These are phyloP conservation scores for Tolmerus cingulatus DNA, from an alignment of 2,888 invertebrate genomes.

Conservation along the genomic window DNA sequence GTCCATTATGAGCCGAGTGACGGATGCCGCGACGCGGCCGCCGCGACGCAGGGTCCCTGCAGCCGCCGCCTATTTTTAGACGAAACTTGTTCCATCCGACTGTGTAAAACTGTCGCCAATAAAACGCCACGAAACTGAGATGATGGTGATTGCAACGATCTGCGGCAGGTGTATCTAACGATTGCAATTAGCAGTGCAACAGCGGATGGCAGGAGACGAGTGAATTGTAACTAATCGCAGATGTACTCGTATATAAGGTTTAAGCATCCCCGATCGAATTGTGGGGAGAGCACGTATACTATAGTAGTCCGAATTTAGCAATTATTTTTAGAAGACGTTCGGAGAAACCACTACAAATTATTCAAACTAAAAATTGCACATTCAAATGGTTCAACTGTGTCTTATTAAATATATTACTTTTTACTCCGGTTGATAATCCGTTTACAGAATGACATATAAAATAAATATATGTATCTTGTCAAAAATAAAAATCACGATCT, in stretches of 20 bases:
- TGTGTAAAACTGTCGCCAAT: constrained; percentile 35
- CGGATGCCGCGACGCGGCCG: not conserved
- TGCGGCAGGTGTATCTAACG: constrained; percentile 34
- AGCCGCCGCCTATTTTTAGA: constrained; percentile 28
- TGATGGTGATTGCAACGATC: constrained; percentile 32
- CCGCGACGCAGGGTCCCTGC: not conserved
- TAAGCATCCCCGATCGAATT: not conserved
- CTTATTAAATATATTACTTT: too few species aligned
- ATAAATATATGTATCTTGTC: too few species aligned
- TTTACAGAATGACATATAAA: too few species aligned
- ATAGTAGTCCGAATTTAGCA: not conserved
- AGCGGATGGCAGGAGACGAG: not conserved
- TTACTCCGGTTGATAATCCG: too few species aligned
- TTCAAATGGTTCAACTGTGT: too few species aligned
- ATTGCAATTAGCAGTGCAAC: constrained; percentile 38
- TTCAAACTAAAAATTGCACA: too few species aligned
- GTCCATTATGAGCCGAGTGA: constrained; percentile 18
- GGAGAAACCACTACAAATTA: too few species aligned
- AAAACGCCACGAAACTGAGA: constrained; percentile 19
- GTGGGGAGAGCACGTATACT: not conserved
- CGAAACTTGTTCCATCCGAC: constrained; percentile 26
- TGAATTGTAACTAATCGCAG: not conserved
- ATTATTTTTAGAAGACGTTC: not conserved
- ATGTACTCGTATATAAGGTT: not conserved
- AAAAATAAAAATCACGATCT: too few species aligned